Evolutionary conservation across 1,140 invertebrate genomes (phyloP).

Genomic region (Globodera rostochiensis): DNA sequence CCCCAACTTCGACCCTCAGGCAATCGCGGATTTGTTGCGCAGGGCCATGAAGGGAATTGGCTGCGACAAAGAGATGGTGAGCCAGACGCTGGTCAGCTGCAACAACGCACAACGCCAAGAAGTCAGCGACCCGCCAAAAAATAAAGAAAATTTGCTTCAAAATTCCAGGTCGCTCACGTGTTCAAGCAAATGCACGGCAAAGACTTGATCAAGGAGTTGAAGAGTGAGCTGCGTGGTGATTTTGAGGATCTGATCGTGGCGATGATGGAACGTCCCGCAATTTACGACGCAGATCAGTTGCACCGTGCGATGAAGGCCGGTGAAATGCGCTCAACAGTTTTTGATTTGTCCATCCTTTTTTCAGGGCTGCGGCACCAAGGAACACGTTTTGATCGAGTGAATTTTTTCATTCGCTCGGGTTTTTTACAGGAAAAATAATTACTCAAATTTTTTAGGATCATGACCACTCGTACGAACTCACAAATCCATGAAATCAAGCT

Average conservation of each 20-base stretch:
- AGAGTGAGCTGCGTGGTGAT: constrained; percentile 85
- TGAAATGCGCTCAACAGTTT: too few relatives aligned
- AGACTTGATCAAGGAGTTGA: constrained; percentile 84
- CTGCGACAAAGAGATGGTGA: constrained; percentile 59
- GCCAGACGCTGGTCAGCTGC: constrained; percentile 55
- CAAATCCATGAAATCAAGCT: constrained; percentile 62
- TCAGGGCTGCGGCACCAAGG: constrained; percentile 69
- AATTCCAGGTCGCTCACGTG: constrained; percentile 70
- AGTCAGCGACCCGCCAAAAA: constrained; percentile 69
- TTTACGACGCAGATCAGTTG: constrained; percentile 79
- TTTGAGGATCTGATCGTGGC: constrained; percentile 85
- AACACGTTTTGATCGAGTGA: constrained; percentile 66
- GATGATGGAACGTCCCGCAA: constrained; percentile 80
- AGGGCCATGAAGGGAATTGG: constrained; percentile 89
- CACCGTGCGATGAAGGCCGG: constrained; percentile 76
- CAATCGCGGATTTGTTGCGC: constrained; percentile 82
- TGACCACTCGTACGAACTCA: constrained; percentile 68
- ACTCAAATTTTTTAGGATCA: constrained; percentile 61
- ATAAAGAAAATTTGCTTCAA: constrained; percentile 72
- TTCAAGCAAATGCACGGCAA: constrained; percentile 70
- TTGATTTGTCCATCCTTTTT: too few relatives aligned
- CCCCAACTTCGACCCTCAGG: constrained; percentile 81
- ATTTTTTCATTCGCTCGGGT: neutral
- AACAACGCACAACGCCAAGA: constrained; percentile 21
- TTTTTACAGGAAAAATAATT: too few relatives aligned